Base-by-base conservation (phyloP, 1,140 invertebrate species). In the Drosophila pruinosa region DNA sequence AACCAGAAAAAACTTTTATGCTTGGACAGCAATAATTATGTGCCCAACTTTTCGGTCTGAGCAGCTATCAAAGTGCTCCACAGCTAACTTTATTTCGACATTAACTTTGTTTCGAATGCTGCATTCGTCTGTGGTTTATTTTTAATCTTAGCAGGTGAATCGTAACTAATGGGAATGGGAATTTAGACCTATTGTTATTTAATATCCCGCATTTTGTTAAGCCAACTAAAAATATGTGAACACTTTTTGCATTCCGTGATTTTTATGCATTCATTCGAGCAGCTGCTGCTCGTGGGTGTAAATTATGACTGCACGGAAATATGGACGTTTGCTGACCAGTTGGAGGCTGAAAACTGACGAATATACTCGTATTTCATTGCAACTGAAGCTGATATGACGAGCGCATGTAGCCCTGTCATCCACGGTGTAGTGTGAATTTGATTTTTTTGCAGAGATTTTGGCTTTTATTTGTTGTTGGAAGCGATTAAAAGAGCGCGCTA, bases 401-500 rank as follows among this genome's bases (percentile, higher is more conserved):
- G n/a, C 31, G 10, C 28, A 10, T 31, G 28, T 31, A 34, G 31
- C 31, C 31, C 12, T 12, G 15, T 19, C 31, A 17, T n/a, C n/a
- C 14, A 3, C 12, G 26, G 41, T 45, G 45, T 45, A 14, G 43
- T 52, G 24, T 21, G 43, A 31, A 31, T 73, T 45, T 47, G 7
- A 21, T 34, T 58, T 70, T 34, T 52, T 36, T n/a, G 6, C 52
- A 57, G 36, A 57, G 50, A 72, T 62, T 75, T 68, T 38, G 43
- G 70, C 63, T 45, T 63, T 76, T 62, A 73, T 76, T 76, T 68
- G 73, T 62, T 69, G 72, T 67, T 52, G 59, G 22, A 15, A 63
- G 56, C 68, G 61, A 67, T 75, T 73, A 69, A 69, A 59, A 59
- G 57, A 17, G 38, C 45, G 45, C 19, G 12, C 38, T 39, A n/a